Evolutionary conservation across 2,113 vertebrate species (phyloP), one percentile per base, ranked within the genome.

Genomic region (Peromyscus leucopus): DNA sequence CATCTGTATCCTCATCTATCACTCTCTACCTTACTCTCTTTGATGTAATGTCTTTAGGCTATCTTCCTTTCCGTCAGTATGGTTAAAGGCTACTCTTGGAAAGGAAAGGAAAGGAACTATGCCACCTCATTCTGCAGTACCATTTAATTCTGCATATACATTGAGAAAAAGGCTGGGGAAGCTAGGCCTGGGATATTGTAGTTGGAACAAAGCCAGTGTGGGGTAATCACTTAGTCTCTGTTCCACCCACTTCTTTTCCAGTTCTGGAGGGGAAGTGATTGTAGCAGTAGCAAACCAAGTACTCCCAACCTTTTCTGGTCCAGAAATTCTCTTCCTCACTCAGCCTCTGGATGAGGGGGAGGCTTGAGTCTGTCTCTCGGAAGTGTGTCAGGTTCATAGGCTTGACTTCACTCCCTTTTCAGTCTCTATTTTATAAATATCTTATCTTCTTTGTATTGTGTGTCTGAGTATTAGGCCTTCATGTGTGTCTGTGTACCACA

Each of bases 351-450:
- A 19, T 63, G 9, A 2, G 11, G 10, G 21, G 3, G 16, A 0
- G 16, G 39, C 8, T 17, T 6, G 12, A n/a, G 11, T 57, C 26
- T n/a, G 42, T 74, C 31, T 74, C 79, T 89, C 80, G 33, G 48
- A 93, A 31, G 65, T 90, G 48, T 74, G 78, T 76, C 86, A 48
- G 21, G 48, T 78, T 33, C 78, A 82, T 48, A 87, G 21, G 46
- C 19, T 42, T 67, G 31, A 87, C 46, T 59, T 75, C 8, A 74
- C 19, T 61, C 46, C 12, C 65, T 2, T 42, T 76, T 61, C 67
- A 59, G 26, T 33, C 79, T 92, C 84, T 61, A 31, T 39, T 84
- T 28, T 28, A 31, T n/a, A 82, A 12, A 8, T 59, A 84, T 28
- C 7, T 83, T 26, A 39, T 61, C 26, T 61, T 83, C 6, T 17